Evolutionary conservation across 2,113 vertebrate genomes (phyloP).

Genomic region (Xerus inauris): DNA sequence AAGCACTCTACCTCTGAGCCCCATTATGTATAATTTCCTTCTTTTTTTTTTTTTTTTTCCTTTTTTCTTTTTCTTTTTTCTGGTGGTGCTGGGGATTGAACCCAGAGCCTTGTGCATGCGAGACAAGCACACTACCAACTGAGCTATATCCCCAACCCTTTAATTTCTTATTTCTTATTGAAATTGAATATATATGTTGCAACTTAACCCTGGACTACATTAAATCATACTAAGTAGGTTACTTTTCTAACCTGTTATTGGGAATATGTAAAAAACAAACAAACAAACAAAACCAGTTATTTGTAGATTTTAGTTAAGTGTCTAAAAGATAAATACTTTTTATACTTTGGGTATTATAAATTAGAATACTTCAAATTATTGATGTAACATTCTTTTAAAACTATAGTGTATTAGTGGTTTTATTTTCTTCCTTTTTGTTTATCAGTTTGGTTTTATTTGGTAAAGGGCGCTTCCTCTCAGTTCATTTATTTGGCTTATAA

Average conservation of each 20-base stretch:
- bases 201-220: neutral
- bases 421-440: neutral
- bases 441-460: neutral
- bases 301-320: neutral
- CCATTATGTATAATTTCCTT: neutral
- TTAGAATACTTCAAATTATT: neutral
- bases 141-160: no score
- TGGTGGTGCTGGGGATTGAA: no score
- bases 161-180: neutral
- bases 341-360: neutral
- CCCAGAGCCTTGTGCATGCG: no score
- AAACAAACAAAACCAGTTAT: neutral
- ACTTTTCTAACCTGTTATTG: constrained; percentile 13
- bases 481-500: neutral
- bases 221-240: neutral
- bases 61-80: no score
- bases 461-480: neutral
- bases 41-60: no score
- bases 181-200: neutral
- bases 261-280: neutral
- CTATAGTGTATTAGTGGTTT: neutral
- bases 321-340: neutral
- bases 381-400: neutral
- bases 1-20: no score
- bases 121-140: no score